phyloP scores from a whole-genome alignment of 2,888 invertebrate species.

The Leucania comma region DNA sequence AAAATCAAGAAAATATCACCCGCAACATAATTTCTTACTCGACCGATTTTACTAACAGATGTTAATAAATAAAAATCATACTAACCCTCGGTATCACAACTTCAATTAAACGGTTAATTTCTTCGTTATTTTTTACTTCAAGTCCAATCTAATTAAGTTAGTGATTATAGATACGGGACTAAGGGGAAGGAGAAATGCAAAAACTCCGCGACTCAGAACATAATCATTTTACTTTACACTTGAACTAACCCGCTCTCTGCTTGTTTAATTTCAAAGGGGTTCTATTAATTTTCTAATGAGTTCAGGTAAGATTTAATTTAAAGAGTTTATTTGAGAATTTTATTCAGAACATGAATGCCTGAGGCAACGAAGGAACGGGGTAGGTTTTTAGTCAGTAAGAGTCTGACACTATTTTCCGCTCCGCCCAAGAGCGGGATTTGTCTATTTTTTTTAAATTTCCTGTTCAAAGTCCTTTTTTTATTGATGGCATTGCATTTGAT shows the following conservation, averaged over 20 bases:
- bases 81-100: conserved; percentile 75
- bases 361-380: too few species aligned
- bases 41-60: conserved; percentile 43
- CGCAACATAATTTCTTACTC: too few species aligned
- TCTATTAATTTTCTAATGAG: conserved; percentile 65
- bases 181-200: conserved; percentile 60
- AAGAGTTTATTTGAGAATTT: conserved; percentile 35
- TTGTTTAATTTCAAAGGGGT: conserved; percentile 69
- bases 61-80: conserved; percentile 70
- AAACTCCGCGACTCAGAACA: conserved; percentile 77
- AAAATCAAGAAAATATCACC: too few species aligned
- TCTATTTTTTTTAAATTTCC: not conserved
- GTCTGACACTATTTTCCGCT: too few species aligned
- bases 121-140: conserved; percentile 81
- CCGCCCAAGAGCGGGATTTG: too few species aligned
- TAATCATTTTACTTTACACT: conserved; percentile 81
- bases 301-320: conserved; percentile 56
- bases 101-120: conserved; percentile 82
- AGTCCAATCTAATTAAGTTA: conserved; percentile 82
- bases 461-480: too few species aligned
- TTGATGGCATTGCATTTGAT: too few species aligned
- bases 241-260: conserved; percentile 73
- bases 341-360: conserved; percentile 11
- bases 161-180: conserved; percentile 74
- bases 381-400: too few species aligned